Base-by-base conservation (phyloP, 1,140 invertebrate species). In the Trichomalopsis sarcophagae region DNA sequence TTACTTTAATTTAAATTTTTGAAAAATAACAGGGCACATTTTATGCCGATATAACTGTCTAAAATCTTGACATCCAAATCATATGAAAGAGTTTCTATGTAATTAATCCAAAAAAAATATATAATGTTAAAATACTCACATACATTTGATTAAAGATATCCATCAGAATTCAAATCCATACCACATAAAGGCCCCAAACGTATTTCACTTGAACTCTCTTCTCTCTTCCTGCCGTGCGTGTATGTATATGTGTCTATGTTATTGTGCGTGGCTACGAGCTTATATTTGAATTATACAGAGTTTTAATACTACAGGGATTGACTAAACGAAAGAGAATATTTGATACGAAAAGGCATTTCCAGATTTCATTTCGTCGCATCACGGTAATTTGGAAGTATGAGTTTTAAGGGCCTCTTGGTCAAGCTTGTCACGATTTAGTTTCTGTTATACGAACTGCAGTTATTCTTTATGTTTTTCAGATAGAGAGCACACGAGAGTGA, bases 151-250 rank as follows among this genome's bases (percentile, higher is more conserved):
- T 1, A 80, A 80, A 84, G 71, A 36, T 84, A 80, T 33, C 21
- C 44, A 47, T 71, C 33, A 68, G 11, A 77, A 77, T 83, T 33
- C 36, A 83, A 47, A 33, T 69, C 74, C 33, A 80, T 80, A 75
- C 33, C 50, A 66, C 69, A 47, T 47, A 84, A 84, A 84, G n/a
- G 69, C 68, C 83, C 50, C 69, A 47, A 75, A 27, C 47, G 27
- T 47, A 75, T 78, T 50, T 36, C 9, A 44, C 7, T 80, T 78
- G 11, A 80, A 62, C 11, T 66, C 36, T 5, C 27, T n/a, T 4
- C 66, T 14, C 55, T 6, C 2, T 55, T 14, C 50, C 50, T 55
- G 14, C 27, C 1, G 27, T 27, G 27, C 3, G 3, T 55, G 14
- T 14, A 14, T 55, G 50, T 21, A 17, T 55, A 17, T 21, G 17